phyloP scores from a whole-genome alignment of 2,888 invertebrate genomes.

The Tipula lateralis region DNA sequence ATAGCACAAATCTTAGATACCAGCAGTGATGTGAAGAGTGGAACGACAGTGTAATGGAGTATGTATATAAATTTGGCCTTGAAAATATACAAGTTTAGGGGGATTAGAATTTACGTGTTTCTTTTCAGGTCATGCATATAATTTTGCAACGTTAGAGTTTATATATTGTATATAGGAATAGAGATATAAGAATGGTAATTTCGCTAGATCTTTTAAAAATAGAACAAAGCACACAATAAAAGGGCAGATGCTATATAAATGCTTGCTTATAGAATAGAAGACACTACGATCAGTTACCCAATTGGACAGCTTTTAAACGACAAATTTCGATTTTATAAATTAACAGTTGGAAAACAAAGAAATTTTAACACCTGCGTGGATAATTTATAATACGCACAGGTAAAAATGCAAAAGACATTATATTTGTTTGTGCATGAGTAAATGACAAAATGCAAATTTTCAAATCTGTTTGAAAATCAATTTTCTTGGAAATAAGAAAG shows the following conservation, averaged over 20 bases:
- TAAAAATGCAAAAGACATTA: not conserved
- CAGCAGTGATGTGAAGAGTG: not conserved
- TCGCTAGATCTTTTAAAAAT: not conserved
- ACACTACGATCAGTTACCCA: not conserved
- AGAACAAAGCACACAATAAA: not conserved
- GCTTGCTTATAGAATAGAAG: not conserved
- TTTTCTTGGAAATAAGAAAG: not conserved
- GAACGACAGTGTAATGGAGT: not conserved
- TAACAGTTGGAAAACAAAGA: not conserved
- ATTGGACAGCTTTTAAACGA: not conserved
- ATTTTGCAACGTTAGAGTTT: not conserved
- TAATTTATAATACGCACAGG: not conserved
- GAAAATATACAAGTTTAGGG: not conserved
- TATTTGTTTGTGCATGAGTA: not conserved
- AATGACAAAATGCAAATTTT: not conserved
- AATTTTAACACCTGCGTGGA: not conserved
- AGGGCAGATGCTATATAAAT: not conserved
- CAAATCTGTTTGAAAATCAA: not conserved
- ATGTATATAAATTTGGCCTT: not conserved
- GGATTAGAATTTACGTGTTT: not conserved
- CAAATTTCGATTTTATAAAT: not conserved
- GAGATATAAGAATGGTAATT: not conserved
- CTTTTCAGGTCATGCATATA: not conserved
- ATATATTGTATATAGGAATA: not conserved
- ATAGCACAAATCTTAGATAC: not conserved